Conservation (phyloP, 1,140 invertebrate genomes). For the Papilio machaon region DNA sequence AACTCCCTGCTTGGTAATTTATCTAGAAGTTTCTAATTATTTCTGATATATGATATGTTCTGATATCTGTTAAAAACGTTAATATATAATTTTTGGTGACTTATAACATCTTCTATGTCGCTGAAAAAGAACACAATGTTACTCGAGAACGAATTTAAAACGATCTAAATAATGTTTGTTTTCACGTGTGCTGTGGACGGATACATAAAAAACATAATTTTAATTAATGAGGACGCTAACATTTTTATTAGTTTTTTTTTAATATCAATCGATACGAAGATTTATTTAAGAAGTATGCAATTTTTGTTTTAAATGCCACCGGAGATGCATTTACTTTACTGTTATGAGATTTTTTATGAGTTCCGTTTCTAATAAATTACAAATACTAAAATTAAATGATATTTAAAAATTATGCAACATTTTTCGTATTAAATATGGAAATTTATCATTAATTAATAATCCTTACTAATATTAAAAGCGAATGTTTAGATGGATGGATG, state of each 20-base stretch:
- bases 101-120: no score
- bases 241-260: not conserved
- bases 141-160: no score
- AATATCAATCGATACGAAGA: not conserved
- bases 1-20: no score
- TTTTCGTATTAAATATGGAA: not conserved
- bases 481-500: no score
- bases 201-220: not conserved
- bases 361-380: not conserved
- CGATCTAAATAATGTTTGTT: no score
- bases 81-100: no score
- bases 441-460: no score
- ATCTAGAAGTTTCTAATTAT: no score
- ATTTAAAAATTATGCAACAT: not conserved
- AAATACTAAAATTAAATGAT: not conserved
- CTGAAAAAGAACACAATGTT: no score
- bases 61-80: no score
- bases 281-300: not conserved
- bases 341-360: not conserved
- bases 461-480: no score
- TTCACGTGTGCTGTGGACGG: not conserved
- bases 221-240: not conserved
- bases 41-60: no score
- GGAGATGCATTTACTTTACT: constrained; percentile 20
- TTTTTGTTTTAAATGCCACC: constrained; percentile 23